Base-by-base conservation (phyloP, 2,797 vertebrate species). In the Manis crassicaudata region DNA sequence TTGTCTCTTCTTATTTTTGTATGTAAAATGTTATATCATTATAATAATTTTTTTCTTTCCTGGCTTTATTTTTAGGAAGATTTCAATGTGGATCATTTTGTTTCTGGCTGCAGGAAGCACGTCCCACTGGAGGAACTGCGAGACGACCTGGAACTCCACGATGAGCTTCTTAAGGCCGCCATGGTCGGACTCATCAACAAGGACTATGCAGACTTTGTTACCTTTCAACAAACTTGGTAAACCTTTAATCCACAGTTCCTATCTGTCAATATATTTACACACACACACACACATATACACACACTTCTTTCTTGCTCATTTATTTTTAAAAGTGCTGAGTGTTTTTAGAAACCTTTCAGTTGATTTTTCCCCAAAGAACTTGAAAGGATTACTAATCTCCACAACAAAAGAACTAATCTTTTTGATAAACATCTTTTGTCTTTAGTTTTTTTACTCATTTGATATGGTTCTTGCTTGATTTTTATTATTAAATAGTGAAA, bases 181-280 rank as follows among this genome's bases (percentile, higher is more conserved):
- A 99, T 99, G 99, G 99, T 99, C 3, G 99, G 99, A 96, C 99
- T 99, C 94, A 99, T 99, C 97, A 99, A 99, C 98, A 99, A 99
- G 97, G 99, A 99, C 98, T 99, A 99, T 83, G 99, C 99, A 2
- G 99, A 99, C 97, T 99, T 99, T 94, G 99, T 99, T 93, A 99
- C 98, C 99, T 99, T 27, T 99, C 99, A 79, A 99, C 99, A 72
- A 99, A 99, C 96, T 98, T 99, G 97, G 99, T 99, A 96, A 98
- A 98, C 97, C 77, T 17, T 0, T 65, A 21, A 17, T 3, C 50
- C 88, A 0, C 40, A 0, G 21, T 32, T 2, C 54, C 35, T 14
- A 0, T 21, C 25, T 0, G 21, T 16, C 11, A 7, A 3, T 21
- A 4, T 2, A 4, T 21, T 13, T 6, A 3, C 9, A 16, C 29